Evolutionary conservation across 2,113 vertebrate genomes (phyloP).

Genomic region (Oncorhynchus keta): DNA sequence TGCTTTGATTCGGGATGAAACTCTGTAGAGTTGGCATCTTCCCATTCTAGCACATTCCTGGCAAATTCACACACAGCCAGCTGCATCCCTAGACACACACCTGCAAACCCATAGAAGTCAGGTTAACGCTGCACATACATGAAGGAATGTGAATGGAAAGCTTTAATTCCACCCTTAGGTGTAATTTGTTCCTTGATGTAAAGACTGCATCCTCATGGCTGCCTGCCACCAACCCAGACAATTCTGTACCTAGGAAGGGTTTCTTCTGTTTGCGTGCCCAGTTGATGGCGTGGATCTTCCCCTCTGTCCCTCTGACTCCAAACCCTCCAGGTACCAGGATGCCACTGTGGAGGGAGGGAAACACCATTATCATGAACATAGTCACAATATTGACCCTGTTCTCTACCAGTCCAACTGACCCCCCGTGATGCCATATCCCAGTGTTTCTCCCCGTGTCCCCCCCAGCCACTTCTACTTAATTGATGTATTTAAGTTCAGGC

Average conservation of each 20-base stretch:
- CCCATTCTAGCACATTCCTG: constrained; percentile 84
- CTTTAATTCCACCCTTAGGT: background rate
- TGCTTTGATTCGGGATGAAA: constrained; percentile 88
- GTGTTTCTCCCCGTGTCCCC: too few species aligned
- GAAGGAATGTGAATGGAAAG: background rate
- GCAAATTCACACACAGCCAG: constrained; percentile 93
- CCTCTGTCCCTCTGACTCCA: constrained; percentile 93
- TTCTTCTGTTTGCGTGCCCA: constrained; percentile 97
- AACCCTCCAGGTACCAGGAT: constrained; percentile 95
- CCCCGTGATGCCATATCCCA: too few species aligned
- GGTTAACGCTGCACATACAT: background rate
- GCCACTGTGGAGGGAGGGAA: constrained; percentile 70
- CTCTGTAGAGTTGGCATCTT: constrained; percentile 96
- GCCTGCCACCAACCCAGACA: constrained; percentile 6
- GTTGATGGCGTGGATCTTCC: constrained; percentile 93
- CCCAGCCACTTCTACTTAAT: too few species aligned
- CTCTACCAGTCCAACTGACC: too few species aligned
- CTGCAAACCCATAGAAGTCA: constrained; percentile 62
- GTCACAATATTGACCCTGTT: background rate
- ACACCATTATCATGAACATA: constrained; percentile 2
- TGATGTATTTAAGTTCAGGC: too few species aligned
- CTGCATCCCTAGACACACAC: constrained; percentile 97
- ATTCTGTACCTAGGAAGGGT: constrained; percentile 85
- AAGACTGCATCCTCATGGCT: background rate
- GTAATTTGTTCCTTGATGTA: background rate